These are phyloP conservation scores for Lasioglossum lativentre DNA, from an alignment of 2,888 invertebrate species.

Conservation along the genomic window DNA sequence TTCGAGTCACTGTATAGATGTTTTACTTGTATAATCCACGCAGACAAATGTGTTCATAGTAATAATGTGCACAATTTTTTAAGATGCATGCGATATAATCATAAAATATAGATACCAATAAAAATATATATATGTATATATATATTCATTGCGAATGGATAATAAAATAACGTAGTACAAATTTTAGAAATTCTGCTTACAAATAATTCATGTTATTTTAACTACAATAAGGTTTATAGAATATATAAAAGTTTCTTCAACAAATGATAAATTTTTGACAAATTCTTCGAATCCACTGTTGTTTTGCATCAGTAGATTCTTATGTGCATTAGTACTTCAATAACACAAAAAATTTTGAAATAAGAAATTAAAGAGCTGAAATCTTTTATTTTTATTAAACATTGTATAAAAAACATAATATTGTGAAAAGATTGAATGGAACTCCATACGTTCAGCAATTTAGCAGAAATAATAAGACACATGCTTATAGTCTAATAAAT, in stretches of 20 bases:
- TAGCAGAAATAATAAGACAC: background rate
- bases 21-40: constrained; percentile 36
- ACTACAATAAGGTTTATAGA: background rate
- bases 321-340: no score
- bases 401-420: background rate
- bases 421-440: background rate
- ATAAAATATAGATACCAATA: background rate
- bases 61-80: constrained; percentile 9
- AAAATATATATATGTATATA: background rate
- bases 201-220: background rate
- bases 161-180: background rate
- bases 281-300: no score
- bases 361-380: background rate
- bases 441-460: background rate
- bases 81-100: background rate
- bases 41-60: constrained; percentile 9
- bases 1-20: constrained; percentile 6
- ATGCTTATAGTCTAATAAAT: background rate
- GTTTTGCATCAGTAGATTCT: background rate
- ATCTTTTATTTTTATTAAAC: background rate
- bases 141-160: background rate
- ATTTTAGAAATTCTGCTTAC: background rate
- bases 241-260: background rate
- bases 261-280: background rate
- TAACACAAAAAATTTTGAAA: background rate